Evolutionary conservation across 2,888 invertebrate species (phyloP).

Genomic region (Spodoptera picta): DNA sequence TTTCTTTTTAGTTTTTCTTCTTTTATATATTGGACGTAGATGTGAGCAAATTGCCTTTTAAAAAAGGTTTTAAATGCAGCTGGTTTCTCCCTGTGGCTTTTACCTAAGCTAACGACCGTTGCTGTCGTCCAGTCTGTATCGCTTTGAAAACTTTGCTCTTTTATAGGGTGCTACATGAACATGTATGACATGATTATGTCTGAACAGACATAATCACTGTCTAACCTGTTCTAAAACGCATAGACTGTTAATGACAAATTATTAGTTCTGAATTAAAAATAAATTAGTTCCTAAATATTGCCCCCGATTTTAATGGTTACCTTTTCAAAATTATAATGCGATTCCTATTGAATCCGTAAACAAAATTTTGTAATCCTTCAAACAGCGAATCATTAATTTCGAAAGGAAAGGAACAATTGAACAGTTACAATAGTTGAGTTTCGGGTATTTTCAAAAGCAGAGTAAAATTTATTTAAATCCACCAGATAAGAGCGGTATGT

Average conservation of each 20-base stretch:
- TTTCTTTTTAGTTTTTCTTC: constrained; percentile 3
- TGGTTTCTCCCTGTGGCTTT: constrained; percentile 41
- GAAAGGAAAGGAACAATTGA: constrained; percentile 7
- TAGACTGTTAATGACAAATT: too few relatives aligned
- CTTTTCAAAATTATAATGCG: too few relatives aligned
- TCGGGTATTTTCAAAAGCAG: constrained; percentile 18
- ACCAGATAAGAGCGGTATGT: constrained; percentile 32
- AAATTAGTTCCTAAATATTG: too few relatives aligned
- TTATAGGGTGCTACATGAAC: constrained; percentile 11
- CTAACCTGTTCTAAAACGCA: background rate
- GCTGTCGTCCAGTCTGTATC: constrained; percentile 6
- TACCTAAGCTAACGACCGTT: constrained; percentile 29
- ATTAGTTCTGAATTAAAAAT: too few relatives aligned
- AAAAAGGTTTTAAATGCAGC: constrained; percentile 36
- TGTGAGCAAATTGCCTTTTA: constrained; percentile 35
- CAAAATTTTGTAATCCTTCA: constrained; percentile 3
- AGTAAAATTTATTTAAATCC: constrained; percentile 34
- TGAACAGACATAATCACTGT: constrained; percentile 10
- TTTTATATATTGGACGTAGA: constrained; percentile 21
- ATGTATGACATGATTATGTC: too few relatives aligned
- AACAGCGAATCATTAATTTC: constrained; percentile 12
- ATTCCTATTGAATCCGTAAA: too few relatives aligned
- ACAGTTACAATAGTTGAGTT: constrained; percentile 26
- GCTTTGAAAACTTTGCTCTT: constrained; percentile 7
- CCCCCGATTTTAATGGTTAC: too few relatives aligned